These are phyloP conservation scores for Megaleporinus macrocephalus DNA, from an alignment of 2,113 vertebrate species.

Conservation along the genomic window DNA sequence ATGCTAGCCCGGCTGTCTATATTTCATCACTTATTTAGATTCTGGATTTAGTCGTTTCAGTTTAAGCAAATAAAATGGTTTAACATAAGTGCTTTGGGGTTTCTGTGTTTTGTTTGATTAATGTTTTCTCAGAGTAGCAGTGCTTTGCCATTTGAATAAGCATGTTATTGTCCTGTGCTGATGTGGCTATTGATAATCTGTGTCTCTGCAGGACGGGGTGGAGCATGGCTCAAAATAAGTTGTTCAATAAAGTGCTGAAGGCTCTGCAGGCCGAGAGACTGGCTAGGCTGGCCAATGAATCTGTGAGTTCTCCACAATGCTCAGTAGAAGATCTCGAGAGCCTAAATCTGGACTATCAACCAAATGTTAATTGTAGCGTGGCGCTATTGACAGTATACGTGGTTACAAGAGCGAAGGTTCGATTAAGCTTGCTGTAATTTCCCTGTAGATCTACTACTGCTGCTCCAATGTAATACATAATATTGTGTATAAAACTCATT, in stretches of 20 bases:
- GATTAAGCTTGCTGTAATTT: not conserved
- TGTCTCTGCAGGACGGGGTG: slow-evolving; percentile 84
- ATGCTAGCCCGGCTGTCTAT: too few relatives aligned
- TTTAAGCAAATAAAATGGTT: too few relatives aligned
- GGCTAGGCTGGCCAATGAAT: slow-evolving; percentile 92
- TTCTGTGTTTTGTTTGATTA: not conserved
- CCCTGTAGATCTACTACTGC: not conserved
- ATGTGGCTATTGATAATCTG: not conserved
- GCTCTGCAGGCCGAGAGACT: slow-evolving; percentile 92
- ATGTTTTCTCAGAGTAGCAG: too few relatives aligned
- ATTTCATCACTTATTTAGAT: too few relatives aligned
- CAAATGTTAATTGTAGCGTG: not conserved
- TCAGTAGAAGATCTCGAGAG: too few relatives aligned
- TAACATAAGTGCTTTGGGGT: too few relatives aligned
- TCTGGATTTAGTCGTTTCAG: too few relatives aligned
- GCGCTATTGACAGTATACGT: not conserved
- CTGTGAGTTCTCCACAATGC: slow-evolving; percentile 76
- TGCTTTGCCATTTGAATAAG: not conserved
- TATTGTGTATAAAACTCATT: too few relatives aligned
- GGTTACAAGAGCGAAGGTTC: not conserved
- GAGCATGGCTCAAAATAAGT: slow-evolving; percentile 93
- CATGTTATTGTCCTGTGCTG: not conserved
- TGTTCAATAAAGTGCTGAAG: slow-evolving; percentile 97
- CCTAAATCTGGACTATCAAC: not conserved
- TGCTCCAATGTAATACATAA: too few relatives aligned